Conservation (phyloP, 1,140 invertebrate genomes). For the Samia ricini region DNA sequence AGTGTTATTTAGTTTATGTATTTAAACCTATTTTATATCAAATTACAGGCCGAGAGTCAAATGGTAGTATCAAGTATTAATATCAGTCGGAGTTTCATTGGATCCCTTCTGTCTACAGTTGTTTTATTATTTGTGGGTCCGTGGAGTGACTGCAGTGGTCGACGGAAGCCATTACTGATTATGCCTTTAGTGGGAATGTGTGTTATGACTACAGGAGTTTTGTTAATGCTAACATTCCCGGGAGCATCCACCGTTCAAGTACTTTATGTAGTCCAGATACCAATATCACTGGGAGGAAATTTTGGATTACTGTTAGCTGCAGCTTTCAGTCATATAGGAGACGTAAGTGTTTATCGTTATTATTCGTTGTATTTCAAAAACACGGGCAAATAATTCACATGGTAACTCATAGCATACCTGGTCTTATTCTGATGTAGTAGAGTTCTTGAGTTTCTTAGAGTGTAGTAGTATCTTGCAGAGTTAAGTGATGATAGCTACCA, state of each 20-base stretch:
- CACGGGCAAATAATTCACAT: background rate
- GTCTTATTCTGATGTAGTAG: too few relatives aligned
- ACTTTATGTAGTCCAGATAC: constrained; percentile 64
- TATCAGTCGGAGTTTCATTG: constrained; percentile 64
- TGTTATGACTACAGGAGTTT: constrained; percentile 54
- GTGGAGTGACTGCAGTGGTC: constrained; percentile 73
- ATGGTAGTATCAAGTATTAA: constrained; percentile 60
- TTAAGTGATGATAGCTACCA: too few relatives aligned
- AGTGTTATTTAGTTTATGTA: too few relatives aligned
- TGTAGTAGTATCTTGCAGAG: too few relatives aligned
- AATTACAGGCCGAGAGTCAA: constrained; percentile 67
- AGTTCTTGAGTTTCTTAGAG: too few relatives aligned
- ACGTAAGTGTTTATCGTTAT: constrained; percentile 48
- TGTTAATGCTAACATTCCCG: constrained; percentile 62
- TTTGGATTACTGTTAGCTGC: constrained; percentile 63
- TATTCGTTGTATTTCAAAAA: background rate
- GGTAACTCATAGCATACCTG: background rate
- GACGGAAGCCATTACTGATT: constrained; percentile 69
- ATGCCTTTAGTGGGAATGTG: constrained; percentile 66
- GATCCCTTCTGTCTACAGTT: constrained; percentile 55
- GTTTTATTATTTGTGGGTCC: constrained; percentile 68
- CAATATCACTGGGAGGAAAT: constrained; percentile 69
- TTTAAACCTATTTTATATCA: background rate
- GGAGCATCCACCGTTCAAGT: constrained; percentile 58
- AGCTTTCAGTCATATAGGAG: constrained; percentile 67